Evolutionary conservation across 2,797 vertebrate species (phyloP).

Genomic region (Spatula versicolor): DNA sequence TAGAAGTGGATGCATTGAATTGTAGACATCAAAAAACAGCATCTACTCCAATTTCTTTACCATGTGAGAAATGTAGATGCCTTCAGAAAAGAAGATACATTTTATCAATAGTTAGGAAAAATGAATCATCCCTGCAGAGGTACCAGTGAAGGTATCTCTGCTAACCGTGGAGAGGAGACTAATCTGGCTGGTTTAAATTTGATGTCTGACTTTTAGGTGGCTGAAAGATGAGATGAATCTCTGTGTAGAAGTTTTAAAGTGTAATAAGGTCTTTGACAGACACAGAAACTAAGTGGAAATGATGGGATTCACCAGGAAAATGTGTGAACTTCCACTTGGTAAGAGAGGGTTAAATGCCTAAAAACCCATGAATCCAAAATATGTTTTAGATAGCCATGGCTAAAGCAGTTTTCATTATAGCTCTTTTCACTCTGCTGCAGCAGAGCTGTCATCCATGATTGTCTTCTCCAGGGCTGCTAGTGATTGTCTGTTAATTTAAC

Average conservation of each 20-base stretch:
- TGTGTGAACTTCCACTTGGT: not conserved
- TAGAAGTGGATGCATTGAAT: not conserved
- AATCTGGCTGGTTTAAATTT: not conserved
- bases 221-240: not conserved
- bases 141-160: not conserved
- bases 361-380: constrained; percentile 31
- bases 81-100: not conserved
- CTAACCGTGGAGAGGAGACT: not conserved
- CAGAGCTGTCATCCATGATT: constrained; percentile 26
- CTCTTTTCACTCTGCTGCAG: constrained; percentile 1
- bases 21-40: not conserved
- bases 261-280: not conserved
- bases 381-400: not conserved
- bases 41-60: not conserved
- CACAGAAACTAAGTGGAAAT: not conserved
- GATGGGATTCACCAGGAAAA: not conserved
- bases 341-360: constrained; percentile 30
- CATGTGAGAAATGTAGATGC: not conserved
- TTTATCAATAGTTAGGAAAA: not conserved
- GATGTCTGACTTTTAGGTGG: not conserved
- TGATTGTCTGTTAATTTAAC: constrained; percentile 3
- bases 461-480: not conserved
- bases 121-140: not conserved
- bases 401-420: constrained; percentile 43
- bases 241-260: not conserved